Conservation (phyloP, 2,113 vertebrate species). For the Columba janthina region DNA sequence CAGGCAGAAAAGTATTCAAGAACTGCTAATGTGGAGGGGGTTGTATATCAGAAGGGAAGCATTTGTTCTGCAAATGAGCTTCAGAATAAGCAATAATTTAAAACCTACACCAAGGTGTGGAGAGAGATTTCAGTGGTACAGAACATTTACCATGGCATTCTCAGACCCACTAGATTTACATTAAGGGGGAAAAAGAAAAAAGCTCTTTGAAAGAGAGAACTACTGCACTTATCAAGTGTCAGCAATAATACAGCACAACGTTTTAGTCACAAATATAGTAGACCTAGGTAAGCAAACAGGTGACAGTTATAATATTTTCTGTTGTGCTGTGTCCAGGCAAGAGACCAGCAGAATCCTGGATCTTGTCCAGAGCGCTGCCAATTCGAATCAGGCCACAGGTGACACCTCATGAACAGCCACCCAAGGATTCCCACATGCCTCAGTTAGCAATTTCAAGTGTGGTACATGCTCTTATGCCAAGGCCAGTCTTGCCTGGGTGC, state of each 20-base stretch:
- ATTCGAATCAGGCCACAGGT: not conserved
- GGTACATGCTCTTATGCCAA: not conserved
- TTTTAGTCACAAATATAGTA: not conserved
- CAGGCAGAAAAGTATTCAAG: not conserved
- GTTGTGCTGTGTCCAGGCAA: not conserved
- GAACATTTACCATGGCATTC: not conserved
- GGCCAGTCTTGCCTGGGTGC: not conserved
- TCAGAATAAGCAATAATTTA: not conserved
- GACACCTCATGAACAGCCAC: not conserved
- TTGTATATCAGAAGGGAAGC: not conserved
- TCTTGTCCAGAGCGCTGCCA: not conserved
- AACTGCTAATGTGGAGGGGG: not conserved
- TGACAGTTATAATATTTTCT: not conserved
- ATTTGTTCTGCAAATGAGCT: not conserved
- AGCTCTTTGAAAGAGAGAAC: not conserved
- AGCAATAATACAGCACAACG: not conserved
- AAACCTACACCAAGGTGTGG: not conserved
- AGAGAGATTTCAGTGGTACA: not conserved
- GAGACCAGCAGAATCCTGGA: not conserved
- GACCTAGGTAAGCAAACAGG: not conserved
- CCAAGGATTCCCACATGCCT: not conserved
- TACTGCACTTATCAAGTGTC: not conserved
- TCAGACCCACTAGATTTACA: not conserved
- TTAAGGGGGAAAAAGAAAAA: not conserved
- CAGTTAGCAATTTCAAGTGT: not conserved